Conservation (phyloP, 2,113 vertebrate species). For the Ammospiza nelsoni region DNA sequence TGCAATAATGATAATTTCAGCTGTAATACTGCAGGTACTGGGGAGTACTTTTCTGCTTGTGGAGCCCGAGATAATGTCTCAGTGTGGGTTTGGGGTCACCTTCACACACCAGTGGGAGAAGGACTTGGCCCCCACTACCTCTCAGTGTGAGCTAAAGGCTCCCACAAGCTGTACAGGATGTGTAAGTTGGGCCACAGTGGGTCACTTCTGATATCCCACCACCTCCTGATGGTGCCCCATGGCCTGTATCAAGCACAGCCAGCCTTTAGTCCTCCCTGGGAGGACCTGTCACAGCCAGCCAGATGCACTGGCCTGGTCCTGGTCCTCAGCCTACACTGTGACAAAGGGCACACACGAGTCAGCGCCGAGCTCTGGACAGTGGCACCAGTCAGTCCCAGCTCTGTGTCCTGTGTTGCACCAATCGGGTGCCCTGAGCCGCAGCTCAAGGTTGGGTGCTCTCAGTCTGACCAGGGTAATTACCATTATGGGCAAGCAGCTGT, state of each 20-base stretch:
- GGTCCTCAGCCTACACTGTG: neutral
- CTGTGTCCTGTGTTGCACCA: neutral
- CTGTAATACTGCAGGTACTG: neutral
- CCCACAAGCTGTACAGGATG: neutral
- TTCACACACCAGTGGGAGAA: neutral
- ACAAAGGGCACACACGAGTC: neutral
- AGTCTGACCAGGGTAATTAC: neutral
- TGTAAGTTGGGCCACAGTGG: accelerated
- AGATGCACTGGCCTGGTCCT: accelerated
- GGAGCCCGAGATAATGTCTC: neutral
- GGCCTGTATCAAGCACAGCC: neutral
- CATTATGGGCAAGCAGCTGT: slow-evolving; percentile 6
- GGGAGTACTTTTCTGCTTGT: neutral
- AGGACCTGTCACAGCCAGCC: neutral
- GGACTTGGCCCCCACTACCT: neutral
- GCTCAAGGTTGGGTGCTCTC: neutral
- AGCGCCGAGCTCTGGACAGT: accelerated
- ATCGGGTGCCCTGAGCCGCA: neutral
- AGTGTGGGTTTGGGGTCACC: neutral
- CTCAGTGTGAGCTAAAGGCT: neutral
- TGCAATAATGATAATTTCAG: neutral
- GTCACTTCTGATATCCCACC: neutral
- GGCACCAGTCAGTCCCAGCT: neutral
- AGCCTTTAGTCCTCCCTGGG: neutral
- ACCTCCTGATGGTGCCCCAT: neutral